Base-by-base conservation (phyloP, 1,140 invertebrate genomes). In the Pemphigus obesinymphae region DNA sequence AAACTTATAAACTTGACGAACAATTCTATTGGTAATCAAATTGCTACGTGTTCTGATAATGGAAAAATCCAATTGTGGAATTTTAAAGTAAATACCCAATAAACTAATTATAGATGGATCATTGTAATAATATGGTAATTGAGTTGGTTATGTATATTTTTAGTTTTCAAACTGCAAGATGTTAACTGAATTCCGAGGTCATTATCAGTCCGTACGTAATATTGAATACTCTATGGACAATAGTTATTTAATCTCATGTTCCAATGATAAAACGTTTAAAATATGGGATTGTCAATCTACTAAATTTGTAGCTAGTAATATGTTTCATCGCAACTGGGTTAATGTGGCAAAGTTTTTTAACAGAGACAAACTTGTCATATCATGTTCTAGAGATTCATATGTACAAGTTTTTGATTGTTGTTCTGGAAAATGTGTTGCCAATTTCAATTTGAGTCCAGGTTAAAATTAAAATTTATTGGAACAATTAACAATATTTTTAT, bases 211-310 rank as follows among this genome's bases (percentile, higher is more conserved):
- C 29, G 10, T 45, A 43, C 55, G 23, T 26, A 31, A 29, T 63
- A 29, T 80, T 29, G 37, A 80, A 29, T 80, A 61, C 40, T 80
- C 76, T 45, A 0, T 3, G 0, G 76, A 80, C 15, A 80, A 63
- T 63, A 80, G 45, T 11, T 61, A 80, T 43, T 80, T 80, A 80
- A 13, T 80, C 26, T 80, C 76, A n/a, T 80, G 76, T 80, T 80
- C 76, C n/a, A 80, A 80, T 45, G 76, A 80, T 63, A 80, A 80
- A 80, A 80, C 76, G 45, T 80, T 80, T 80, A 80, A 80, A 80
- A 80, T 80, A 43, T 80, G 76, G 76, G 37, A 80, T 80, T 80
- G 76, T 45, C 37, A n/a, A 7, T 26, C 76, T 61, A 40, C 15
- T 13, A 80, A 80, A 29, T 80, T 80, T 61, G 6, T 80, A 4